Conservation (phyloP, 37 sponge, comb jelly and placozoan genomes). For the Cliona cf. orientalis region DNA sequence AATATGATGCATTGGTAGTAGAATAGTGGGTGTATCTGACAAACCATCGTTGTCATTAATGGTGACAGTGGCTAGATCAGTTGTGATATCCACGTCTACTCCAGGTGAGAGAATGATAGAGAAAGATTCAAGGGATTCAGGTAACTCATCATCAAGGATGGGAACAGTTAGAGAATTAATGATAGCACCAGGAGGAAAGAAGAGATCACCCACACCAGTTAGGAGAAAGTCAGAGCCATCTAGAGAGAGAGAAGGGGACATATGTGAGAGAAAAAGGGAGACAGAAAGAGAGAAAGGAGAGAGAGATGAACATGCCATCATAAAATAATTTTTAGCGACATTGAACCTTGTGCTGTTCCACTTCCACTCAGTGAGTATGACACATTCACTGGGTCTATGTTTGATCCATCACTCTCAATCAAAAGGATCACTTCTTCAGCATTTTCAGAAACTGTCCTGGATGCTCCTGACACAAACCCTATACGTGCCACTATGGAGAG, state of each 20-base stretch:
- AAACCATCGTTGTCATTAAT: background rate
- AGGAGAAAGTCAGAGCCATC: no score
- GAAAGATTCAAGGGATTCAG: background rate
- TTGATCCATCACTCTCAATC: background rate
- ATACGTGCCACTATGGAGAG: background rate
- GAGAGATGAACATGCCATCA: no score
- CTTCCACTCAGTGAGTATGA: background rate
- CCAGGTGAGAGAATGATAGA: background rate
- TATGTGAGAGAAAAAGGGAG: no score
- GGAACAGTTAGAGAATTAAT: background rate
- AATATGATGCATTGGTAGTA: no score
- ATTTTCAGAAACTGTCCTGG: background rate
- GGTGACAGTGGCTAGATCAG: background rate
- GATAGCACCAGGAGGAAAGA: background rate
- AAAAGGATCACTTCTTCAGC: background rate
- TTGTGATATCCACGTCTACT: background rate
- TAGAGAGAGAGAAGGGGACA: no score
- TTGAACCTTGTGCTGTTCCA: background rate
- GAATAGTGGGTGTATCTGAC: no score
- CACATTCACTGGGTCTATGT: conserved; percentile 3
- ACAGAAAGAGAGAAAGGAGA: no score
- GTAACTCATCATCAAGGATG: background rate
- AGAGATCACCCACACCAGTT: background rate
- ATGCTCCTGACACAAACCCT: no score
- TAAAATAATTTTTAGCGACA: background rate